Evolutionary conservation across 2,888 invertebrate genomes (phyloP), one percentile per base, ranked within the genome.

Genomic region (Spodoptera littoralis): DNA sequence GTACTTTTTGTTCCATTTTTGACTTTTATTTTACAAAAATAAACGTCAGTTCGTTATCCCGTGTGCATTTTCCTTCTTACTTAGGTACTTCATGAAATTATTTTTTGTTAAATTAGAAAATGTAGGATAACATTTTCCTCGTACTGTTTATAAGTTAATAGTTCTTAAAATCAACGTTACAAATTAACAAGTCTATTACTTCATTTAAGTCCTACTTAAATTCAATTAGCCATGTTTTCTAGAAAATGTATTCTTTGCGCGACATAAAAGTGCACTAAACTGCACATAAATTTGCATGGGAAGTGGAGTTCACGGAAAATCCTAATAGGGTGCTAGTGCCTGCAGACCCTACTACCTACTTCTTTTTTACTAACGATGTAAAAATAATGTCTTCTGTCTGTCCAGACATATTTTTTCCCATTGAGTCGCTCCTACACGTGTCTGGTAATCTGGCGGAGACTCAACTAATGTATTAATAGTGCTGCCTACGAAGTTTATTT

Each of bases 381-480:
- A 45, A 60, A 57, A 67, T 59, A 61, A 62, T 61, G 41, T 60
- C 70, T 18, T 18, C 18, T 18, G 18, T 18, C 51, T 60, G 50
- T 60, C 43, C 54, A 65, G 54, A 57, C 44, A 46, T 56, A 18
- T 71, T 72, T 65, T 67, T 64, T 56, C 43, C 60, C 57, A 61
- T 63, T 65, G 58, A 69, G n/a, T 43, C 48, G 46, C 48, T 58
- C 56, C 44, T 53, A 64, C 65, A 68, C 65, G 47, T 63, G 68
- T 73, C 59, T 64, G 52, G 44, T 63, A 67, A 71, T 71, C 74
- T 80, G 76, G 78, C 76, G 27, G 44, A 65, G 70, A 64, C 56
- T 80, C 76, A 74, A 80, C 61, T 65, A 68, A 69, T 66, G 27
- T 72, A 72, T 78, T 73, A 73, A 74, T 78, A 77, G 65, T 60